Conservation (phyloP, 2,797 vertebrate genomes). For the Liparis tanakae region DNA sequence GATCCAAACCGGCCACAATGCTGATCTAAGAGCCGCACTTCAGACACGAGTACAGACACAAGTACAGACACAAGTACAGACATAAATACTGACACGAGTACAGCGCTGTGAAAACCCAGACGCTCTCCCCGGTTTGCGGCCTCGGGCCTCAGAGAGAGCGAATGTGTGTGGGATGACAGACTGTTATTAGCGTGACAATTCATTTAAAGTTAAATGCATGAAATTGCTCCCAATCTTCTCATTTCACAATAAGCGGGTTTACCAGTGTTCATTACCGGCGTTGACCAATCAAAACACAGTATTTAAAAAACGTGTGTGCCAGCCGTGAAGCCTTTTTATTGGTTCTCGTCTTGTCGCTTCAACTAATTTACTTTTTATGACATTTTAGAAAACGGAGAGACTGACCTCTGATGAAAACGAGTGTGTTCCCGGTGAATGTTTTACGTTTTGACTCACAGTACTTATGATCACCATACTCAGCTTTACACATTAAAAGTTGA, state of each 20-base stretch:
- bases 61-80: neutral
- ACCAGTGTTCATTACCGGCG: neutral
- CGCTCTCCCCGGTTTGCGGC: neutral
- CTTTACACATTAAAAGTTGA: neutral
- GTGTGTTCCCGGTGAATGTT: too few species aligned
- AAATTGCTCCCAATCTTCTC: constrained; percentile 10
- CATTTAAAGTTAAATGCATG: neutral
- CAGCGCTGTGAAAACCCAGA: neutral
- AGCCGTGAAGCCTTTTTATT: neutral
- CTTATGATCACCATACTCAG: too few species aligned
- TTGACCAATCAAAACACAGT: constrained; percentile 5
- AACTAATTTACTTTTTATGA: neutral
- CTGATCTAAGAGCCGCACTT: constrained; percentile 5
- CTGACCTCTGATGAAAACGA: too few species aligned
- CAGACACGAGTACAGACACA: neutral
- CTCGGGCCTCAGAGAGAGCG: neutral
- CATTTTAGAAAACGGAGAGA: neutral
- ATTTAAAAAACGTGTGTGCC: neutral
- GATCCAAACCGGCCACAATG: constrained; percentile 28
- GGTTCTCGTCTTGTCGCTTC: neutral
- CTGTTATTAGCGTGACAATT: neutral
- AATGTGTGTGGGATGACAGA: constrained; percentile 9
- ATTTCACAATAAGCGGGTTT: neutral
- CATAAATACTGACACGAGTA: neutral
- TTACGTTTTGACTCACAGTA: too few species aligned